Percentiles rank a stretch among this genome's conserved stretches.
Evolutionary conservation across 1,140 invertebrate species (phyloP).

Genomic region (Anastrepha obliqua): DNA sequence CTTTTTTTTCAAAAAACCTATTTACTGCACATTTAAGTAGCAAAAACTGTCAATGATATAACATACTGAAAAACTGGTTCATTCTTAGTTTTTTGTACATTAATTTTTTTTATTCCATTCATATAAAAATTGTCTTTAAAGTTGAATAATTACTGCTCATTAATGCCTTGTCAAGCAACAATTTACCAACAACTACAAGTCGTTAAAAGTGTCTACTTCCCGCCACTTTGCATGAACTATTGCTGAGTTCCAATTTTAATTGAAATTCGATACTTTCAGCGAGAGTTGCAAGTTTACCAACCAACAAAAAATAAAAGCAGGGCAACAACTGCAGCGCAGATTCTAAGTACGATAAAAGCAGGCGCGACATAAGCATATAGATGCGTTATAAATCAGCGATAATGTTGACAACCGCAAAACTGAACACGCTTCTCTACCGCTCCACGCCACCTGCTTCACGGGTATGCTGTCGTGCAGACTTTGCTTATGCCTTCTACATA

Average conservation of each 20-base stretch:
- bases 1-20: no score
- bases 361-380: not conserved
- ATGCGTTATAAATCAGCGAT: slow-evolving; percentile 30
- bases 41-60: no score
- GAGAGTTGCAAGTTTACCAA: slow-evolving; percentile 14
- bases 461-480: not conserved
- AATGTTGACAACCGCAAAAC: not conserved
- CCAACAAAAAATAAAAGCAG: not conserved
- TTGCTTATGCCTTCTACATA: not conserved
- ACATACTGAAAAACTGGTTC: no score
- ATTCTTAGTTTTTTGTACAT: no score
- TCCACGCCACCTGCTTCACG: not conserved
- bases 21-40: no score
- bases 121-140: slow-evolving; percentile 27
- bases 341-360: slow-evolving; percentile 16
- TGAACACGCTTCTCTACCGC: not conserved
- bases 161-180: slow-evolving; percentile 32
- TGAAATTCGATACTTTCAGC: slow-evolving; percentile 36
- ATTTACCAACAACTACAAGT: slow-evolving; percentile 5
- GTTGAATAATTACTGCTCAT: not conserved
- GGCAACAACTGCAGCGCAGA: not conserved
- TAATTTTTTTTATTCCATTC: not conserved
- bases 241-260: slow-evolving; percentile 41
- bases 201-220: not conserved
- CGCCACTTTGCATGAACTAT: not conserved